Percentiles rank a stretch among this genome's conserved stretches.
phyloP scores from a whole-genome alignment of 2,113 vertebrate species.

The Mobula hypostoma region DNA sequence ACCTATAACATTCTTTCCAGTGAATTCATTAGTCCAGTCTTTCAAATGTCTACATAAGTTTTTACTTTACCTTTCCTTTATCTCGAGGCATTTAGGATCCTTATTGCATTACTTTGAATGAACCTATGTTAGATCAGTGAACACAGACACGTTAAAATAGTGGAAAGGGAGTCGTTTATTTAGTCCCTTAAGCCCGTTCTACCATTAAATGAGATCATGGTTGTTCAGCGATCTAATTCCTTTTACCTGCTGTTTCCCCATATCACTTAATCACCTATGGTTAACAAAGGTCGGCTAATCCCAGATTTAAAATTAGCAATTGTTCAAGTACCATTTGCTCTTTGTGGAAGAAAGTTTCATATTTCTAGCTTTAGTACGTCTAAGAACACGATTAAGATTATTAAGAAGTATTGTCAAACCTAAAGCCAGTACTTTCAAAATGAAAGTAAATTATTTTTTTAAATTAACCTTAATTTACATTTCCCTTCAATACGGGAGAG shows the following conservation, averaged over 20 bases:
- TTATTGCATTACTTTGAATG: not conserved
- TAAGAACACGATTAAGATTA: not conserved
- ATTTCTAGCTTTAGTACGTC: no score
- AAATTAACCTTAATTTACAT: not conserved
- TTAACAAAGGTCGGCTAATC: no score
- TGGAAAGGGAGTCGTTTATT: no score
- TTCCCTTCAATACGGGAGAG: not conserved
- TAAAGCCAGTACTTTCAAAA: not conserved
- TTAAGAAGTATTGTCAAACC: not conserved
- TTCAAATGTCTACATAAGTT: not conserved
- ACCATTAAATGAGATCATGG: no score
- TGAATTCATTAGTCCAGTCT: constrained; percentile 2
- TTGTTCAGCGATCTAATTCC: no score
- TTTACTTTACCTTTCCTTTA: not conserved
- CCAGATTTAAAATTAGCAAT: no score
- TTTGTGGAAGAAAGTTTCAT: no score
- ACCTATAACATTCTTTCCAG: constrained; percentile 1
- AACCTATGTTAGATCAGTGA: not conserved
- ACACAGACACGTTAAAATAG: no score
- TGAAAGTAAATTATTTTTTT: not conserved
- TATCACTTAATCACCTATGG: no score
- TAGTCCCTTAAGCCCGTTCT: no score
- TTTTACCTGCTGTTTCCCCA: no score
- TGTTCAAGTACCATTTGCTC: no score
- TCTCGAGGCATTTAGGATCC: not conserved